Evolutionary conservation across 2,797 vertebrate species (phyloP).

Genomic region (Gila robusta): DNA sequence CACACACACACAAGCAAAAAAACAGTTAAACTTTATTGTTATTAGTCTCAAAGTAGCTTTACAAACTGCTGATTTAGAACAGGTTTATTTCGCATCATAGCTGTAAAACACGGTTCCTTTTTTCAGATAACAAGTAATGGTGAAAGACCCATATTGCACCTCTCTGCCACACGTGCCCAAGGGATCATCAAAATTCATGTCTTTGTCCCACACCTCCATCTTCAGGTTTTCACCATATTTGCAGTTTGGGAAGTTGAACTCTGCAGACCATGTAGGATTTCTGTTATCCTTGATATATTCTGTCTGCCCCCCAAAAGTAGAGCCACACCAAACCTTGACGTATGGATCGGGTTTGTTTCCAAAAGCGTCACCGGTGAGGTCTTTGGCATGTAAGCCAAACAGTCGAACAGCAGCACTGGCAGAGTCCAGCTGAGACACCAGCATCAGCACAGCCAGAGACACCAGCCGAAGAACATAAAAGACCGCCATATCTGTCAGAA

Average conservation of each 20-base stretch:
- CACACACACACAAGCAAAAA: neutral
- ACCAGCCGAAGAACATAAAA: neutral
- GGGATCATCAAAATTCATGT: conserved; percentile 19
- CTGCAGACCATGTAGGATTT: conserved; percentile 6
- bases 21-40: neutral
- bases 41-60: neutral
- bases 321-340: conserved; percentile 30
- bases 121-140: neutral
- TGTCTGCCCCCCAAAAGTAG: neutral
- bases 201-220: conserved; percentile 62
- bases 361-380: neutral
- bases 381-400: neutral
- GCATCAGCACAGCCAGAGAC: neutral
- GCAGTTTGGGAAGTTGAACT: conserved; percentile 21
- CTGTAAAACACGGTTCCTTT: neutral
- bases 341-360: conserved; percentile 29
- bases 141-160: neutral
- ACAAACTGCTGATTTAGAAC: neutral
- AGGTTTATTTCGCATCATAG: neutral
- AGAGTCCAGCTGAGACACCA: conserved; percentile 6
- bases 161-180: conserved; percentile 59
- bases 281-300: neutral
- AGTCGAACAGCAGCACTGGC: neutral
- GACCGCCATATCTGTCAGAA: neutral
- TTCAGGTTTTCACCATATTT: neutral